These are phyloP conservation scores for Monochamus saltuarius DNA, from an alignment of 1,140 invertebrate species.

Conservation along the genomic window DNA sequence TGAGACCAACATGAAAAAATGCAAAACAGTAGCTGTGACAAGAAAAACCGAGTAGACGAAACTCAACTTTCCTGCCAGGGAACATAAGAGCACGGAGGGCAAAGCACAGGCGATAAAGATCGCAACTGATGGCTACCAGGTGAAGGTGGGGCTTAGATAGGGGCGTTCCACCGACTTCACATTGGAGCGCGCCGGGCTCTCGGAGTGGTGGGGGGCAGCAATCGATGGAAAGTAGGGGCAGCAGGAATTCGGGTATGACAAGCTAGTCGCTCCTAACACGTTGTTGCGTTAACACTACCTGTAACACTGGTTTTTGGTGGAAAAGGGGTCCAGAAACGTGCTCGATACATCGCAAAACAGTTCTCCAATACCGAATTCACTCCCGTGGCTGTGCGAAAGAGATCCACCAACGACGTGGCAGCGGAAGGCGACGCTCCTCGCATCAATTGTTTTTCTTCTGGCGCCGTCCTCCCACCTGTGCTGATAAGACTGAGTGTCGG, in stretches of 20 bases:
- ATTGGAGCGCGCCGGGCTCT: conserved; percentile 22
- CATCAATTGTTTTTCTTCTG: background rate
- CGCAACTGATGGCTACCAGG: conserved; percentile 49
- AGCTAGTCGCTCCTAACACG: conserved; percentile 31
- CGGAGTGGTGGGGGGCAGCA: conserved; percentile 20
- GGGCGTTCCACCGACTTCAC: conserved; percentile 27
- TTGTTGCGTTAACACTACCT: conserved; percentile 21
- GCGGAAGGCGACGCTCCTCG: conserved; percentile 1
- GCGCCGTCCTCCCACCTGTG: background rate
- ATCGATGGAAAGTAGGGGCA: conserved; percentile 41
- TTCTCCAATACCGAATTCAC: too few relatives aligned
- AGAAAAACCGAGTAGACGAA: conserved; percentile 34
- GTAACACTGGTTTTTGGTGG: background rate
- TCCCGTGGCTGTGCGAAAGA: background rate
- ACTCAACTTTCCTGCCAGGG: conserved; percentile 26
- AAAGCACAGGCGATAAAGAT: conserved; percentile 42
- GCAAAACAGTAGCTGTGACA: conserved; percentile 32
- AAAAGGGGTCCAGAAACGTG: background rate
- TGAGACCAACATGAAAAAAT: conserved; percentile 31
- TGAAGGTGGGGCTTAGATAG: conserved; percentile 32
- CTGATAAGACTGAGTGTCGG: background rate
- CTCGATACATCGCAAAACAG: background rate
- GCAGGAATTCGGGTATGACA: conserved; percentile 22
- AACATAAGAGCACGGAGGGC: conserved; percentile 36
- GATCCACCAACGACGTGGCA: background rate